Conservation (phyloP, 92 coral and sea anemone species). For the Micromussa lordhowensis region DNA sequence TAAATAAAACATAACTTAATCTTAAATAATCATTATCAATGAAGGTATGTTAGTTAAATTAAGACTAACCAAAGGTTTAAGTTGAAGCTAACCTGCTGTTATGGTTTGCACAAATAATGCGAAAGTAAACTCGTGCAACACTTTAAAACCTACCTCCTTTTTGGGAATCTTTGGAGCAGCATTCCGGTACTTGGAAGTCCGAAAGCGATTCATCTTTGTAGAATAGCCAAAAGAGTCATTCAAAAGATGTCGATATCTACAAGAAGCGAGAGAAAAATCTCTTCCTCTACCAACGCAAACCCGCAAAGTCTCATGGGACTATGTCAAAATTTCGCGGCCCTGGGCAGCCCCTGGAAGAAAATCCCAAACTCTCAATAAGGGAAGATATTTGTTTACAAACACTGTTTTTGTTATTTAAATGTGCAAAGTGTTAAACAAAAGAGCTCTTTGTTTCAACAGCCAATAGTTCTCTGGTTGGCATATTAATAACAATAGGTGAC, state of each 20-base stretch:
- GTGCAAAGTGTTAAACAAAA: too few relatives aligned
- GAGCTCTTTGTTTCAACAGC: too few relatives aligned
- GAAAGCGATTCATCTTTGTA: constrained; percentile 78
- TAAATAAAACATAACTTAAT: neutral
- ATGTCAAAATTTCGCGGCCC: constrained; percentile 2
- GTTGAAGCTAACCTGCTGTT: too few relatives aligned
- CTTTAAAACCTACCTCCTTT: constrained; percentile 64
- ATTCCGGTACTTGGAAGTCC: constrained; percentile 84
- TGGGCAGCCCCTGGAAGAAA: too few relatives aligned
- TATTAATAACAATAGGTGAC: too few relatives aligned
- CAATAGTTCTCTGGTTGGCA: too few relatives aligned
- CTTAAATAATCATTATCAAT: neutral
- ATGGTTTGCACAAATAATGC: neutral
- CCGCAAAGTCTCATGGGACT: constrained; percentile 26
- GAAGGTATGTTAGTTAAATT: too few relatives aligned
- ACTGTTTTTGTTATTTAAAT: too few relatives aligned
- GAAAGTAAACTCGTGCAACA: neutral
- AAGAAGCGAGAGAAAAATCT: neutral
- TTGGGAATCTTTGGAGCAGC: constrained; percentile 82
- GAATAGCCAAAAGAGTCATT: neutral
- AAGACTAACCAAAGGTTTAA: too few relatives aligned
- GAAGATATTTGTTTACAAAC: too few relatives aligned
- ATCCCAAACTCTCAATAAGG: too few relatives aligned
- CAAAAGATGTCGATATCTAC: neutral
- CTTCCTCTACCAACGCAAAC: neutral